phyloP scores from a whole-genome alignment of 2,888 invertebrate species.

The Apantesis nais region DNA sequence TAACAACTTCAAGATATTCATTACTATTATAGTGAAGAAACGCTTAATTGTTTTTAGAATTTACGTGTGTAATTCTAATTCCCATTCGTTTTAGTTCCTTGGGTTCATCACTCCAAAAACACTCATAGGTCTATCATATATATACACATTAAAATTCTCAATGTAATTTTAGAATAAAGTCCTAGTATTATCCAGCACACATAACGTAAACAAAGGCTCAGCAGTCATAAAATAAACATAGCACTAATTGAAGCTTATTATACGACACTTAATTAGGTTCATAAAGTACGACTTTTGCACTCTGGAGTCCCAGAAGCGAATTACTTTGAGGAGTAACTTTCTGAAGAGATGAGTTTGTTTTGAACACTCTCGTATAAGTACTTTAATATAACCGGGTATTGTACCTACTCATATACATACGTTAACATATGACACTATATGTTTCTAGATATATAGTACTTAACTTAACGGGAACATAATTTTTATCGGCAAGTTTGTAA shows the following conservation, averaged over 20 bases:
- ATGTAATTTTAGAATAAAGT: slow-evolving; percentile 10
- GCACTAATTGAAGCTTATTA: slow-evolving; percentile 58
- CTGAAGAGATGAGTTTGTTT: slow-evolving; percentile 45
- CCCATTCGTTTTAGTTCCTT: background rate
- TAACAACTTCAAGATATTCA: no score
- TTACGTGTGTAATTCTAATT: background rate
- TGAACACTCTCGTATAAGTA: slow-evolving; percentile 20
- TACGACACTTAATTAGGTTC: slow-evolving; percentile 55
- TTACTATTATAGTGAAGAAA: no score
- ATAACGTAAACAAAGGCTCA: slow-evolving; percentile 44
- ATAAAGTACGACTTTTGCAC: slow-evolving; percentile 56
- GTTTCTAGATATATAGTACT: background rate
- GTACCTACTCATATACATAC: slow-evolving; percentile 1
- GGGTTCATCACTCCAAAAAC: background rate
- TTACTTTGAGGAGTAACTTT: slow-evolving; percentile 45
- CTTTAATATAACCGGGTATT: slow-evolving; percentile 22
- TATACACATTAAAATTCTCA: background rate
- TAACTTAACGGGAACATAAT: background rate
- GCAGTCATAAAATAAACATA: slow-evolving; percentile 50
- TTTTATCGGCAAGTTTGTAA: background rate
- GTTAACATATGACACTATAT: background rate
- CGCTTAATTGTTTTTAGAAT: no score
- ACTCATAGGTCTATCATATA: background rate
- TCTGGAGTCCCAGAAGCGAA: slow-evolving; percentile 48
- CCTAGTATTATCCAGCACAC: slow-evolving; percentile 25